Evolutionary conservation across 2,113 vertebrate genomes (phyloP).

Genomic region (Spea multiplicata): DNA sequence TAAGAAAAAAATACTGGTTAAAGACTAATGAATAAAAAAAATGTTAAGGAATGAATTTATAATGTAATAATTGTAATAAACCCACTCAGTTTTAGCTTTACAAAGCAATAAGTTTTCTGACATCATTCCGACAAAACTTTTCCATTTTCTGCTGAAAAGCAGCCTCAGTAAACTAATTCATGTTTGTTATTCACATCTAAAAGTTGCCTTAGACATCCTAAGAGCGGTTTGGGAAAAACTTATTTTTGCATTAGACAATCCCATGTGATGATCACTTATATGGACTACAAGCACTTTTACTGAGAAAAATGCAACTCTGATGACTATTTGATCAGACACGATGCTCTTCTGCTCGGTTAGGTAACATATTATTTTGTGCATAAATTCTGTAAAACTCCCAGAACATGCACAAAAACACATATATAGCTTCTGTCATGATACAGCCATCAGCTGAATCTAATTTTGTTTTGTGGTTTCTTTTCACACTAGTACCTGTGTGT

Average conservation of each 20-base stretch:
- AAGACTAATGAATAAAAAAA: background rate
- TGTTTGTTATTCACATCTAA: conserved; percentile 51
- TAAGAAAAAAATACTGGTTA: background rate
- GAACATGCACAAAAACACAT: conserved; percentile 55
- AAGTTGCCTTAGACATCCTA: conserved; percentile 53
- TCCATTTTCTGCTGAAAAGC: conserved; percentile 48
- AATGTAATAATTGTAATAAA: background rate
- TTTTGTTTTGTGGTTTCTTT: conserved; percentile 26
- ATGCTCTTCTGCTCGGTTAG: conserved; percentile 60
- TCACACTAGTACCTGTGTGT: background rate
- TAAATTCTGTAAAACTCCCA: conserved; percentile 54
- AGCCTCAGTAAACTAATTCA: conserved; percentile 45
- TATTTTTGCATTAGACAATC: conserved; percentile 59
- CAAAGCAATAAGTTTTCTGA: conserved; percentile 15
- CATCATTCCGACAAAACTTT: conserved; percentile 47
- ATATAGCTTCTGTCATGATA: conserved; percentile 51
- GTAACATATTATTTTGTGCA: conserved; percentile 54
- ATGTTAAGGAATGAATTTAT: background rate
- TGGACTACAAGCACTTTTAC: conserved; percentile 53
- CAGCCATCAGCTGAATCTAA: conserved; percentile 17
- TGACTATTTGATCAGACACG: conserved; percentile 57
- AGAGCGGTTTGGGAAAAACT: conserved; percentile 52
- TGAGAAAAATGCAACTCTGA: conserved; percentile 62
- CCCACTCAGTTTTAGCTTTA: background rate
- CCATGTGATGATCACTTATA: conserved; percentile 53